Conservation (phyloP, 2,888 invertebrate genomes). For the Acleris holmiana region DNA sequence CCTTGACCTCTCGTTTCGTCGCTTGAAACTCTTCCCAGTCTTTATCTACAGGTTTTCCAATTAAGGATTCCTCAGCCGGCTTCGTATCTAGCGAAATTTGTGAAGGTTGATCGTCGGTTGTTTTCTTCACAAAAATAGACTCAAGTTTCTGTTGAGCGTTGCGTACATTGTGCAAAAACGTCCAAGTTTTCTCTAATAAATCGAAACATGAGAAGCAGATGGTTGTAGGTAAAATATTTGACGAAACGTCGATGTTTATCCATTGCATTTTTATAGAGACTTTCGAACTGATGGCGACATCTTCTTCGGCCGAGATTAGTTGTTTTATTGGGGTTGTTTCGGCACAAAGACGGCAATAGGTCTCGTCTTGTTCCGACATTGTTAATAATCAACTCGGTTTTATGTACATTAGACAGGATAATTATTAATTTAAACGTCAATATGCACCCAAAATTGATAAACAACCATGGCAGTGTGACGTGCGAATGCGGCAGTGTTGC, state of each 20-base stretch:
- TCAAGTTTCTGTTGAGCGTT: constrained; percentile 66
- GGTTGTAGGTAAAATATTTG: constrained; percentile 61
- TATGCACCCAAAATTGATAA: constrained; percentile 46
- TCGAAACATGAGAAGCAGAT: constrained; percentile 79
- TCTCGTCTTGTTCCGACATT: constrained; percentile 64
- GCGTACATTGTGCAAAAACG: constrained; percentile 68
- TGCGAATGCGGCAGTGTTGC: constrained; percentile 39
- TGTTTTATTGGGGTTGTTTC: constrained; percentile 66
- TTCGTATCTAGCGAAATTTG: constrained; percentile 39
- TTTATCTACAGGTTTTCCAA: constrained; percentile 64
- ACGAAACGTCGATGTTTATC: constrained; percentile 72
- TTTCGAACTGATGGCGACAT: constrained; percentile 66
- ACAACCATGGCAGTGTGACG: constrained; percentile 49
- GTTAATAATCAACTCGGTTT: constrained; percentile 41
- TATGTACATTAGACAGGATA: constrained; percentile 25
- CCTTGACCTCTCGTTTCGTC: constrained; percentile 61
- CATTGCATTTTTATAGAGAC: constrained; percentile 69
- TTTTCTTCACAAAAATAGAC: constrained; percentile 52
- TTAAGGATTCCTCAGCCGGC: constrained; percentile 37
- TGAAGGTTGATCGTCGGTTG: constrained; percentile 38
- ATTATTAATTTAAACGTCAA: constrained; percentile 25
- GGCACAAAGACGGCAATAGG: constrained; percentile 74
- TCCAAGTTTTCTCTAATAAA: constrained; percentile 71
- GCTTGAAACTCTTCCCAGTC: constrained; percentile 69
- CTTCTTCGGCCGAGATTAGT: constrained; percentile 67